Base-by-base conservation (phyloP, 2,113 vertebrate genomes). In the Thunnus maccoyii region DNA sequence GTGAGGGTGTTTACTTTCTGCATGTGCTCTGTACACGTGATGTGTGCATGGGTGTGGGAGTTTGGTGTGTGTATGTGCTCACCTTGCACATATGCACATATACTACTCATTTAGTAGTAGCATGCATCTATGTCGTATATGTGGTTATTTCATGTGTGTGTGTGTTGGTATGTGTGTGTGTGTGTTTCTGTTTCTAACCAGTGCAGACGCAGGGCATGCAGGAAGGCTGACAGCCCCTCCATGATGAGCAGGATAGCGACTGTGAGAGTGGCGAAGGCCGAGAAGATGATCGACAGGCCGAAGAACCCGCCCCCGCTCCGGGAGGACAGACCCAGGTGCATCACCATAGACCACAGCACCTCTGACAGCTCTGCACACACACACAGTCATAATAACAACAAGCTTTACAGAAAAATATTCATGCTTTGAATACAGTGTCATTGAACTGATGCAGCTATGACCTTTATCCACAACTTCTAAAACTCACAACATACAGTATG, bases 151-250 rank as follows among this genome's bases (percentile, higher is more conserved):
- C 10, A 46, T 27, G 11, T 36, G 7, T 41, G 36, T 41, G 1
- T 41, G 36, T 41, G 8, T 41, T 30, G 27, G 36, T 41, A 5
- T 20, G 5, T 54, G 48, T 68, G 36, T 70, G 14, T 73, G 17
- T 68, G 3, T 32, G 13, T 51, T 16, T 76, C 70, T 76, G 51
- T 62, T 1, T 75, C 96, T 97, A 84, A 99, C 98, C 98, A 99
- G 95, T 99, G 98, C 88, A 99, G 91, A 80, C 98, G 96, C 58
- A 99, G 95, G 0, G 98, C 98, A 0, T 99, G 98, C 60, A 99
- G 95, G 80, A 99, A 99, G 16, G 98, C 98, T 0, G 98, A 99
- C 9, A 99, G 96, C 17, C 98, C 98, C 90, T 99, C 98, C 98
- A 99, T 99, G 89, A 99, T 89, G 74, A 99, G 96, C 11, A 99